Percentiles rank a stretch among this genome's conserved stretches.
phyloP scores from a whole-genome alignment of 2,797 vertebrate genomes.

The Sebastes hopkinsi region DNA sequence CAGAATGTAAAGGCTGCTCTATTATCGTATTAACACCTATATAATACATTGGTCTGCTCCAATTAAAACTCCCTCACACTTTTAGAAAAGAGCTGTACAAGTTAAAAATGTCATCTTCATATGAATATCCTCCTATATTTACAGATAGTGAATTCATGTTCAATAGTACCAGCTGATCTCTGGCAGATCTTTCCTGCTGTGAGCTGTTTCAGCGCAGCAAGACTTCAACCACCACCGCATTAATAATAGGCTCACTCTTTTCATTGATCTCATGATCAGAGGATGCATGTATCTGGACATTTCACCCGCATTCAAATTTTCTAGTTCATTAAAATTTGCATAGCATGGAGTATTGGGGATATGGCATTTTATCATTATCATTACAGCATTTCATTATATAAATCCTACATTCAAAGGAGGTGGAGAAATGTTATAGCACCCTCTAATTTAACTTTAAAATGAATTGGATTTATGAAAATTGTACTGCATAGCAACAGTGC shows the following conservation, averaged over 20 bases:
- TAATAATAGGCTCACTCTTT: conserved; percentile 3
- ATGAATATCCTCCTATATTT: background rate
- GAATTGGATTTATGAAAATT: background rate
- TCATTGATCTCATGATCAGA: conserved; percentile 23
- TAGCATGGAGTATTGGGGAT: background rate
- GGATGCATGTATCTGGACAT: background rate
- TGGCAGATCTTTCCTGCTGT: conserved; percentile 2
- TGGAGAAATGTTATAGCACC: background rate
- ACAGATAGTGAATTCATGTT: background rate
- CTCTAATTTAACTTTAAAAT: background rate
- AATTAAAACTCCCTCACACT: background rate
- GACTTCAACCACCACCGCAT: background rate
- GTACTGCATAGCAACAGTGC: background rate
- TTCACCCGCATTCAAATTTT: background rate
- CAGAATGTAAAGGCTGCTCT: background rate
- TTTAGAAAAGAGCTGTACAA: background rate
- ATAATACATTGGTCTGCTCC: background rate
- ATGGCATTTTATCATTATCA: background rate
- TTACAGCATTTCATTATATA: too few species aligned
- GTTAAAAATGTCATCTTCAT: background rate
- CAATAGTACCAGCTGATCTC: background rate
- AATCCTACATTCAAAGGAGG: background rate
- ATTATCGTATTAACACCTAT: background rate
- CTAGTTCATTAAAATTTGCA: conserved; percentile 1
- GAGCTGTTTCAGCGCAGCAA: background rate